Conservation (phyloP, 2,888 invertebrate species). For the Machimus rusticus region DNA sequence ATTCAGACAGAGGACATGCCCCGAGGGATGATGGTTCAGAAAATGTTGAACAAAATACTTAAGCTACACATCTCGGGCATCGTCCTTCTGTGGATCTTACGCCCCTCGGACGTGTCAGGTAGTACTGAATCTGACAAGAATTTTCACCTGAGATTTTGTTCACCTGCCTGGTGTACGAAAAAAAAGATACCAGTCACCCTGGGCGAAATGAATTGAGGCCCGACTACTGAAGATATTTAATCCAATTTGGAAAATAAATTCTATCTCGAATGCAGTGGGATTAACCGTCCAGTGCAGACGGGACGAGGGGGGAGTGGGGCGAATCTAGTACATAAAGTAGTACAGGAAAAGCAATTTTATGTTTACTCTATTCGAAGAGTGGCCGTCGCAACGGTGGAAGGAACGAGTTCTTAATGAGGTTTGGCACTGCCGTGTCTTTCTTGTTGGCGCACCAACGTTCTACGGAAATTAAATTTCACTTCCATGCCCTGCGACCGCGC, state of each 20-base stretch:
- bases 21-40: not conserved
- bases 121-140: not conserved
- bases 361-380: conserved; percentile 7
- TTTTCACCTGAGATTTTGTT: conserved; percentile 27
- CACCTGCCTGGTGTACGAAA: not conserved
- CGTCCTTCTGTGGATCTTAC: not conserved
- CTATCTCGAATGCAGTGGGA: conserved; percentile 4
- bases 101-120: not conserved
- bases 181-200: not conserved
- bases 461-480: conserved; percentile 28
- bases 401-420: conserved; percentile 10
- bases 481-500: not conserved
- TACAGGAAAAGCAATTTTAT: conserved; percentile 17
- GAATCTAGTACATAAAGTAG: not conserved
- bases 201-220: conserved; percentile 12
- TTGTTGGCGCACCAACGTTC: not conserved
- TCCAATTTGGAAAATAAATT: conserved; percentile 23
- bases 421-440: conserved; percentile 17
- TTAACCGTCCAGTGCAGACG: not conserved
- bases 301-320: not conserved
- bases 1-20: not conserved
- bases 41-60: not conserved
- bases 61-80: not conserved
- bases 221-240: conserved; percentile 9
- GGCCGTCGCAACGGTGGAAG: not conserved